A percentile compares a stretch with the other conserved stretches of the same genome.
Conservation (phyloP, 2,888 invertebrate genomes). For the Hanleya hanleyi region DNA sequence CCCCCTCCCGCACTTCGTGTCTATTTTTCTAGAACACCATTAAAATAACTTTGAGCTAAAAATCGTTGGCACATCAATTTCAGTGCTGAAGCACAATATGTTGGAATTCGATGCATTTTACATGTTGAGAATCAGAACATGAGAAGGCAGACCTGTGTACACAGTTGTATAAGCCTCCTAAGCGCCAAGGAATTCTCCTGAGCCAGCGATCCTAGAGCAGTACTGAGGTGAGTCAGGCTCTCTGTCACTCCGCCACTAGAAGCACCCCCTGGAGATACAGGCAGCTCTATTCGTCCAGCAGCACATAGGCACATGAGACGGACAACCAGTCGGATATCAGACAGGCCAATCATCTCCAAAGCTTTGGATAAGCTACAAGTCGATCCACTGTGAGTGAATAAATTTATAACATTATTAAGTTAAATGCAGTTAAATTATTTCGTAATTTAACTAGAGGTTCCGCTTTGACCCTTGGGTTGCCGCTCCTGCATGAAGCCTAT, state of each 20-base stretch:
- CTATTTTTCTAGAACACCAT: no score
- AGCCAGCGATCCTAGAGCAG: constrained; percentile 76
- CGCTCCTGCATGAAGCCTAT: no score
- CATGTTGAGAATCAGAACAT: no score
- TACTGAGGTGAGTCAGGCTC: constrained; percentile 65
- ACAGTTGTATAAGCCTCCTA: constrained; percentile 77
- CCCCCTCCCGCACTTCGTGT: no score
- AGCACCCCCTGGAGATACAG: constrained; percentile 5
- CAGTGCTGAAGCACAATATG: no score
- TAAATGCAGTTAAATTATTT: no score
- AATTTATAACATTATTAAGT: no score
- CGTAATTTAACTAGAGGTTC: no score
- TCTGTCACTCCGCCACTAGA: constrained; percentile 24
- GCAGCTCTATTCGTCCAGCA: constrained; percentile 76
- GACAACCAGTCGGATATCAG: constrained; percentile 78
- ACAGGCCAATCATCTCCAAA: constrained; percentile 76
- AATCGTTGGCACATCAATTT: no score
- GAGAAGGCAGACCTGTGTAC: constrained; percentile 78
- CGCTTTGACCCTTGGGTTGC: no score
- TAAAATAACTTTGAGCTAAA: no score
- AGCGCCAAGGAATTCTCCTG: constrained; percentile 77
- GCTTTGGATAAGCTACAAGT: constrained; percentile 75
- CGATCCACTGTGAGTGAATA: constrained; percentile 70
- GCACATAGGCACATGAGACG: constrained; percentile 79
- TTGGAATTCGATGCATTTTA: no score